Base-by-base conservation (phyloP, 2,797 vertebrate species). In the Acanthurus lineatus region DNA sequence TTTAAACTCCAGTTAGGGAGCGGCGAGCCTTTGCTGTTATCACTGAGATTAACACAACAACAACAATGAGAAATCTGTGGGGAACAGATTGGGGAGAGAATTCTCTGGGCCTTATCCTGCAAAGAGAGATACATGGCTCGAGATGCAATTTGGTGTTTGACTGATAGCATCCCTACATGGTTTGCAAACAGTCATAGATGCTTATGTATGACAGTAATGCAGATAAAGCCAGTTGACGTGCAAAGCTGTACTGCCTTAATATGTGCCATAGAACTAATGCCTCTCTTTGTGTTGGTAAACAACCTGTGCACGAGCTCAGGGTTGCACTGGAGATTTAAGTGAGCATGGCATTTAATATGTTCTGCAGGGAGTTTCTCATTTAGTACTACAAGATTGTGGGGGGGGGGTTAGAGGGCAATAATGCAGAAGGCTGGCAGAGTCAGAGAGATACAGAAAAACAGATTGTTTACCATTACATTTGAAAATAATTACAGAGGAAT, bases 31-130 rank as follows among this genome's bases (percentile, higher is more conserved):
- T 77, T 3, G 53, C 78, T 73, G 82, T 78, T 89, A 84, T 91
- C 81, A 49, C 75, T 5, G 54, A 90, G 87, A 90, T 93, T 80
- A 93, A 86, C 84, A 63, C 70, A 42, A 35, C 59, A 69, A 42
- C 83, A 83, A 84, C 86, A 87, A 81, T 74, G 66, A 54, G 80
- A 77, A 83, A 85, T 86, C 73, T 81, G 70, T 57, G 16, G 73
- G 81, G 83, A 82, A 70, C 64, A 78, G 73, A 84, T 60, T 61
- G 78, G 48, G 58, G 42, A 58, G 62, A 76, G 58, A 83, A 76
- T 78, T 81, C 60, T 76, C 68, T 17, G 20, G 22, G 73, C 63
- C 58, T 87, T 70, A 83, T 89, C 74, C 74, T 20, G 75, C 28
- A 63, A 62, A 15, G 9, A 25, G 66, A 73, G 77, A 88, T 49